phyloP scores from a whole-genome alignment of 2,113 vertebrate species.

The Heptranchias perlo region DNA sequence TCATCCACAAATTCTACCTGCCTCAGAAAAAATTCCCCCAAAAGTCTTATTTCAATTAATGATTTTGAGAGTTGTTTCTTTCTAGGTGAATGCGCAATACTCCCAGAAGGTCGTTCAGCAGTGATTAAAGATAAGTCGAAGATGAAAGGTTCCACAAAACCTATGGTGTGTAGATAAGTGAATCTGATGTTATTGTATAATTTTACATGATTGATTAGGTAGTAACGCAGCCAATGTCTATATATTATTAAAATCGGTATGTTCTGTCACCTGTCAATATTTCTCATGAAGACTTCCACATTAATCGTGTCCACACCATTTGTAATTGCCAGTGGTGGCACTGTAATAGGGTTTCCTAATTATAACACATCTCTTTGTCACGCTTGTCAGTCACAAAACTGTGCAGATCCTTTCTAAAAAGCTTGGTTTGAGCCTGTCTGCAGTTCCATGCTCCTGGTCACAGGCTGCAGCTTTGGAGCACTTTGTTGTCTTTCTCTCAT shows the following conservation, averaged over 20 bases:
- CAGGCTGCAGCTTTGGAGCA: background rate
- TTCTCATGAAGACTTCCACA: background rate
- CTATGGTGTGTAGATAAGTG: background rate
- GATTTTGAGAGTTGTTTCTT: conserved; percentile 18
- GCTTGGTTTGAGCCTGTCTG: background rate
- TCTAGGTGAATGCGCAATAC: conserved; percentile 25
- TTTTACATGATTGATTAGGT: background rate
- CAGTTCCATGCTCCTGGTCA: background rate
- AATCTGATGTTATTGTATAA: background rate
- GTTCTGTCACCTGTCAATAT: background rate
- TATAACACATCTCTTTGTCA: background rate
- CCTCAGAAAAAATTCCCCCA: background rate
- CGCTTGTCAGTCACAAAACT: background rate
- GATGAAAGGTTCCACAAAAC: background rate
- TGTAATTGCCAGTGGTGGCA: background rate
- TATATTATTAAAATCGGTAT: background rate
- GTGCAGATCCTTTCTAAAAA: background rate
- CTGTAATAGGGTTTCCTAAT: background rate
- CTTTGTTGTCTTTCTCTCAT: background rate
- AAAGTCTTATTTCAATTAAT: background rate
- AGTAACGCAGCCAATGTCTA: background rate
- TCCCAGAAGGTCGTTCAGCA: background rate
- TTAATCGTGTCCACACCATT: background rate
- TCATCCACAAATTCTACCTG: background rate
- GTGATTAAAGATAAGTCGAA: background rate